Conservation (phyloP, 1,140 invertebrate species). For the Drosophila chauvacae region DNA sequence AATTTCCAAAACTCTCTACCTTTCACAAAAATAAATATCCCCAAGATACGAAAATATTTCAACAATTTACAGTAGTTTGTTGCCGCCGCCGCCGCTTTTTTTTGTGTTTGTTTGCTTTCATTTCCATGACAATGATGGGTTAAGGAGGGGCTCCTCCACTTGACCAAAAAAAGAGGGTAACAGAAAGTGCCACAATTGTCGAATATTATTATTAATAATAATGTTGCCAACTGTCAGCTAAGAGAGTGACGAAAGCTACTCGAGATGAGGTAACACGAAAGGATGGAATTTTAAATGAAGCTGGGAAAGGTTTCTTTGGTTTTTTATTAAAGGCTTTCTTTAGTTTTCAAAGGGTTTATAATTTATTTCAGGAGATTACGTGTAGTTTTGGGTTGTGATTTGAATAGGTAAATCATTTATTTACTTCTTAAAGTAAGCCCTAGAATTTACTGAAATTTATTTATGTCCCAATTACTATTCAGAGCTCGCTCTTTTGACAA, state of each 20-base stretch:
- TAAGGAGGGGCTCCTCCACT: slow-evolving; percentile 28
- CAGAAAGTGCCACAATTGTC: slow-evolving; percentile 50
- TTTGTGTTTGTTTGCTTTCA: slow-evolving; percentile 41
- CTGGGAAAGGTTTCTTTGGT: neutral
- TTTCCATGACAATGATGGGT: slow-evolving; percentile 68
- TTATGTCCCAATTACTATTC: neutral
- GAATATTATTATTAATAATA: slow-evolving; percentile 43
- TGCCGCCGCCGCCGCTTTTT: neutral
- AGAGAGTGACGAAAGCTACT: slow-evolving; percentile 31
- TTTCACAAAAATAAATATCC: slow-evolving; percentile 57
- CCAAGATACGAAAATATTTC: slow-evolving; percentile 43
- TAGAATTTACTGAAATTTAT: neutral
- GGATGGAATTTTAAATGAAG: slow-evolving; percentile 6
- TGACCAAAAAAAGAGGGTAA: slow-evolving; percentile 19
- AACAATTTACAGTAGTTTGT: slow-evolving; percentile 52
- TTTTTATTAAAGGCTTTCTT: neutral
- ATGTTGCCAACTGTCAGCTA: slow-evolving; percentile 41
- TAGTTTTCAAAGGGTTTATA: neutral
- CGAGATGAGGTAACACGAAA: slow-evolving; percentile 7
- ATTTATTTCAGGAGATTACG: neutral
- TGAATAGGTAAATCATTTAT: neutral
- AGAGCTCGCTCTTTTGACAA: neutral
- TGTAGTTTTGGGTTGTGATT: neutral
- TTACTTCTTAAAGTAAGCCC: neutral
- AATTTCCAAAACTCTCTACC: slow-evolving; percentile 35